Evolutionary conservation across 2,797 vertebrate genomes (phyloP).

Genomic region (Gallinago stenura): DNA sequence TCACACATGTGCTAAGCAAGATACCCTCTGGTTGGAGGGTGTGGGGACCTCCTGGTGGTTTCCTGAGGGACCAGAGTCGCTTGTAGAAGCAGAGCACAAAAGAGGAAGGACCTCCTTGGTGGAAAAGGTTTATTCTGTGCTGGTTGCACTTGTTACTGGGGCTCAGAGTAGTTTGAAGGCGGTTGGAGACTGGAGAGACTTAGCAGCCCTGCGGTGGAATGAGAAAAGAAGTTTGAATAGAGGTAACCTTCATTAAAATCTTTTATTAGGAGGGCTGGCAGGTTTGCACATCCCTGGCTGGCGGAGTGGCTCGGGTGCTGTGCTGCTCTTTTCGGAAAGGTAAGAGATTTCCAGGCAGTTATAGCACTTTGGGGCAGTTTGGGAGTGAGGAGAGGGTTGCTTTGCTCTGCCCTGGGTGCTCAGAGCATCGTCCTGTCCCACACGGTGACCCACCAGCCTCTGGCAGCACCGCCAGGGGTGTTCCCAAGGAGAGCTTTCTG

Average conservation of each 20-base stretch:
- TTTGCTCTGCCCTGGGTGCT: fast-evolving
- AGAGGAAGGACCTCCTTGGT: fast-evolving
- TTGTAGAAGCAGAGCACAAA: background rate
- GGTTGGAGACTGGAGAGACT: background rate
- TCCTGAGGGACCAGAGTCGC: background rate
- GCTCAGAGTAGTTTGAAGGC: background rate
- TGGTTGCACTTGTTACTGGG: background rate
- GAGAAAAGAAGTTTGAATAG: background rate
- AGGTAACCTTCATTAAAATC: fast-evolving
- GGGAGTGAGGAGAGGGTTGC: background rate
- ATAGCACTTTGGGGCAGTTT: background rate
- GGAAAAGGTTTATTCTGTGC: background rate
- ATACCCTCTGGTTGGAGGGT: fast-evolving
- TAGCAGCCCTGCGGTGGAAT: fast-evolving
- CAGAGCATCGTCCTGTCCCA: fast-evolving
- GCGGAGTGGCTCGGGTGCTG: background rate
- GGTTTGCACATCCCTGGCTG: background rate
- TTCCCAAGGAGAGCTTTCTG: background rate
- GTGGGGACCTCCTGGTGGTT: background rate
- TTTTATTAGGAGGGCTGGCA: background rate
- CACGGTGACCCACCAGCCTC: background rate
- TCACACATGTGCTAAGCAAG: background rate
- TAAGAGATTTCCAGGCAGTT: background rate
- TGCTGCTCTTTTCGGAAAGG: background rate
- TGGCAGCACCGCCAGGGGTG: background rate